Percentiles rank a stretch among this genome's conserved stretches.
Evolutionary conservation across 2,888 invertebrate species (phyloP).

Genomic region (Micoletzkya japonica): DNA sequence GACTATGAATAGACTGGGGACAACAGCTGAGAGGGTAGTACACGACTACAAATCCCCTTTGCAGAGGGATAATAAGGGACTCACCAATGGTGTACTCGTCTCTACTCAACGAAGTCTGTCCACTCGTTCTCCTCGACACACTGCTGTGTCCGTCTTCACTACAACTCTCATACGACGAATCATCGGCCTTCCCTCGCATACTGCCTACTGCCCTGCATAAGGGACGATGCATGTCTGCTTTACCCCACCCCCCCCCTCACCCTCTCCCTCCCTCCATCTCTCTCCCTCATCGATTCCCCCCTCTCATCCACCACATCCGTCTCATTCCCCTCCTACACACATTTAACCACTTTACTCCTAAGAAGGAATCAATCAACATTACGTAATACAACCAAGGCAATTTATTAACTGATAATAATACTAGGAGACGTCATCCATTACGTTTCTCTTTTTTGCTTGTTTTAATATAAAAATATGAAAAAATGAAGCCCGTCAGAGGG

Average conservation of each 20-base stretch:
- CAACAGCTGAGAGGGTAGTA: too few relatives aligned
- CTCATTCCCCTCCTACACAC: too few relatives aligned
- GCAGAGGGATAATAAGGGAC: too few relatives aligned
- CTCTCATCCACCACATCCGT: neutral
- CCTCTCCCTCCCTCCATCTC: neutral
- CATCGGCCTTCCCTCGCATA: neutral
- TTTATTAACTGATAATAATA: constrained; percentile 6
- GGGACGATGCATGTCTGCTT: constrained; percentile 10
- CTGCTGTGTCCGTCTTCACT: constrained; percentile 2
- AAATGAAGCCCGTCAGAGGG: neutral
- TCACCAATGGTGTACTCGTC: too few relatives aligned
- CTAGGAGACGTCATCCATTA: constrained; percentile 18
- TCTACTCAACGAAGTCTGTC: too few relatives aligned
- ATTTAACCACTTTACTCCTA: constrained; percentile 9
- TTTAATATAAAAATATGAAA: too few relatives aligned
- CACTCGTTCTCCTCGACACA: constrained; percentile 6
- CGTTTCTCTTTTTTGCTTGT: too few relatives aligned
- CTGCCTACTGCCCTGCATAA: constrained; percentile 1
- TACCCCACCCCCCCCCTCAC: neutral
- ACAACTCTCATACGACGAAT: constrained; percentile 14
- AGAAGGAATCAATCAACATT: neutral
- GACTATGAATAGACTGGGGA: constrained; percentile 7
- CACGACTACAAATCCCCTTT: too few relatives aligned
- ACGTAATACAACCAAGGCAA: constrained; percentile 9
- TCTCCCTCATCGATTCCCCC: neutral